Percentiles rank a stretch among this genome's conserved stretches.
Conservation (phyloP, 1,140 invertebrate genomes). For the Drosophila lini region DNA sequence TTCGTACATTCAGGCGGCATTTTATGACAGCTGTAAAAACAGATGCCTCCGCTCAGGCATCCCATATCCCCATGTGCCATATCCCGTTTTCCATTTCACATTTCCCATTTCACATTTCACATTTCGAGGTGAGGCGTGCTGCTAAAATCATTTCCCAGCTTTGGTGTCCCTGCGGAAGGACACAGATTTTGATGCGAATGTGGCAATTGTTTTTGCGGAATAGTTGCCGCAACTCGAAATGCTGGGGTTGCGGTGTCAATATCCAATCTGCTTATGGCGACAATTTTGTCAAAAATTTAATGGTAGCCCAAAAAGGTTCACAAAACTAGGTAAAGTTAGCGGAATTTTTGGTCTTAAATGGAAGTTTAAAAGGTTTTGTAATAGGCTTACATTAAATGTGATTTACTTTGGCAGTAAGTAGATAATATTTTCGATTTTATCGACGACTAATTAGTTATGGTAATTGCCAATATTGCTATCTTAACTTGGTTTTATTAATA, state of each 20-base stretch:
- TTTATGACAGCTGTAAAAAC: constrained; percentile 79
- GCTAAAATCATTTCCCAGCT: constrained; percentile 52
- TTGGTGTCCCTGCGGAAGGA: constrained; percentile 45
- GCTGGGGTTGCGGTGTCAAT: constrained; percentile 6
- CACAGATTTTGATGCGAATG: constrained; percentile 56
- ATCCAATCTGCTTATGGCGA: constrained; percentile 16
- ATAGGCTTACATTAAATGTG: not conserved
- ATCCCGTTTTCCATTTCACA: constrained; percentile 6
- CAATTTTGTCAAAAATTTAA: constrained; percentile 1
- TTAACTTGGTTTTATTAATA: not conserved
- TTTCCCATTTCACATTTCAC: constrained; percentile 9
- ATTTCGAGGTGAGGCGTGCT: constrained; percentile 28
- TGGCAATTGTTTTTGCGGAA: constrained; percentile 67
- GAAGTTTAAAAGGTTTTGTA: not conserved
- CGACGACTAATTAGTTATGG: not conserved
- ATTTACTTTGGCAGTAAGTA: not conserved
- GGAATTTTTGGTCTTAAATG: not conserved
- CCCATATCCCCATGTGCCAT: constrained; percentile 10
- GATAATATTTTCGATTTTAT: not conserved
- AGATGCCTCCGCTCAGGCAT: constrained; percentile 44
- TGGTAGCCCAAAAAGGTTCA: not conserved
- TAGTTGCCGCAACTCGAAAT: constrained; percentile 35
- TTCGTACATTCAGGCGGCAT: constrained; percentile 54
- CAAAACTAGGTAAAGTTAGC: not conserved
- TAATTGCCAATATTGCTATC: not conserved